These are phyloP conservation scores for Pterostichus madidus DNA, from an alignment of 2,888 invertebrate genomes.

Conservation along the genomic window DNA sequence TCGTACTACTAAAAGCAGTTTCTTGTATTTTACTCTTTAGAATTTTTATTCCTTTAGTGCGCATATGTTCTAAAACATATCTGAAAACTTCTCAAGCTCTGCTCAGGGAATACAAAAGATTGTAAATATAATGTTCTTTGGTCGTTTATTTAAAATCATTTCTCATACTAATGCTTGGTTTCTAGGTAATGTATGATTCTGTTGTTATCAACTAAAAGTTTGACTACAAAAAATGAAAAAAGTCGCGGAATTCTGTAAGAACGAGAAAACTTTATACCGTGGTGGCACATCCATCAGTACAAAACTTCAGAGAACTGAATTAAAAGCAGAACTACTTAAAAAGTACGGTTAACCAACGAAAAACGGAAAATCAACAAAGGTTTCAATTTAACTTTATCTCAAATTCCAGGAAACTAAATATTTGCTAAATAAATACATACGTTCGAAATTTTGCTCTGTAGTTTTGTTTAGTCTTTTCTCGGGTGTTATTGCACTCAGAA, in stretches of 20 bases:
- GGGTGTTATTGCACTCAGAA: background rate
- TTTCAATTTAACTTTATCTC: slow-evolving; percentile 7
- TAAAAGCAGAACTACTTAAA: background rate
- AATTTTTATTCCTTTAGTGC: too few relatives aligned
- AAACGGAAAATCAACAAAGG: slow-evolving; percentile 1
- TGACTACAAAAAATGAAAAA: slow-evolving; percentile 40
- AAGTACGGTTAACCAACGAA: background rate
- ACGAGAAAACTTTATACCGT: background rate
- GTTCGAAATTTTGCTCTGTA: background rate
- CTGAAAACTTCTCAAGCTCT: too few relatives aligned
- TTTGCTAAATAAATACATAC: slow-evolving; percentile 10
- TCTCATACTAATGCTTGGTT: too few relatives aligned
- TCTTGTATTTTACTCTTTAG: too few relatives aligned
- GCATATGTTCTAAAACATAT: too few relatives aligned
- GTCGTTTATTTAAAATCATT: too few relatives aligned
- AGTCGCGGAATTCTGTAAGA: background rate
- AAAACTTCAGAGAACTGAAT: background rate
- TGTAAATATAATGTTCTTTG: too few relatives aligned
- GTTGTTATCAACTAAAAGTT: background rate
- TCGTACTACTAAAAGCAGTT: too few relatives aligned
- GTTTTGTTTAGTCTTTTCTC: background rate
- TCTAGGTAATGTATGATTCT: too few relatives aligned
- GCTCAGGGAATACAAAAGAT: too few relatives aligned
- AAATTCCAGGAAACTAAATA: background rate
- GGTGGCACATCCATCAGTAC: background rate